Evolutionary conservation across 2,797 vertebrate species (phyloP).

Genomic region (Myotis myotis): DNA sequence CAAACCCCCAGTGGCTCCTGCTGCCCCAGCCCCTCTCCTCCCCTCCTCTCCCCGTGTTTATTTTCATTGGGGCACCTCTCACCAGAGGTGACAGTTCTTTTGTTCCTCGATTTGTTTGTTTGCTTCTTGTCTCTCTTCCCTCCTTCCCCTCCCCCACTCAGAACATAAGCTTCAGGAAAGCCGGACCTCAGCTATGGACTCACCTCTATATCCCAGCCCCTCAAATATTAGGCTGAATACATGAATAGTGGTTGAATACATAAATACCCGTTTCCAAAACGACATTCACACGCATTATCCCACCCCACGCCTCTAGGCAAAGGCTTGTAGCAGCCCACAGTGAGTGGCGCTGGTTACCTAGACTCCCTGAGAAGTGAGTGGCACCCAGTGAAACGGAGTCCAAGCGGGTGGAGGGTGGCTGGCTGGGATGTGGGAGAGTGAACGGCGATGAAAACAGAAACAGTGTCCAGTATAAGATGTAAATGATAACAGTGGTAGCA

Average conservation of each 20-base stretch:
- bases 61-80: not conserved
- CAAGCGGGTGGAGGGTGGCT: no score
- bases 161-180: not conserved
- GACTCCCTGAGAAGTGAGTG: not conserved
- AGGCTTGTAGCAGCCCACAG: not conserved
- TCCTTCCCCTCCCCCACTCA: not conserved
- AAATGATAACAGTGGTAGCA: not conserved
- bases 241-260: not conserved
- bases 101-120: not conserved
- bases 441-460: no score
- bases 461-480: not conserved
- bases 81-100: not conserved
- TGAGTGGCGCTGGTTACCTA: not conserved
- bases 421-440: not conserved
- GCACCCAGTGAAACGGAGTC: not conserved
- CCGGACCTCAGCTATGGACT: not conserved
- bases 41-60: accelerated
- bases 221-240: not conserved
- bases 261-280: not conserved
- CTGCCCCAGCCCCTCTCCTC: accelerated
- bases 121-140: not conserved
- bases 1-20: accelerated
- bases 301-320: not conserved
- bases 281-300: accelerated
- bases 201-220: not conserved